Percentiles rank a stretch among this genome's conserved stretches.
Evolutionary conservation across 2,888 invertebrate genomes (phyloP).

Genomic region (Andrena chrysosceles): DNA sequence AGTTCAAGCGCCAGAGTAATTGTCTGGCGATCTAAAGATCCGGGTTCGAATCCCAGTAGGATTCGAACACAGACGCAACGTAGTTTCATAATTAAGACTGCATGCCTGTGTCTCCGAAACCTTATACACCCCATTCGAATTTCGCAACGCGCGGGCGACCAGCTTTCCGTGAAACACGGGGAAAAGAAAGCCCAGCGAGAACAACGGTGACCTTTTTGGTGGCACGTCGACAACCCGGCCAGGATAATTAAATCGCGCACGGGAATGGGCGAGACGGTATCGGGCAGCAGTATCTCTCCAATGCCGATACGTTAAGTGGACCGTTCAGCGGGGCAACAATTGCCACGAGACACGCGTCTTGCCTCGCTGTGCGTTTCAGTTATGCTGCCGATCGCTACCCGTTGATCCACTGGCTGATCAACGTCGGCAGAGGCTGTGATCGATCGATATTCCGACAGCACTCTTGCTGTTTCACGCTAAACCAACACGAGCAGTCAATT

Average conservation of each 20-base stretch:
- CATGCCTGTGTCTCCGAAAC: constrained; percentile 36
- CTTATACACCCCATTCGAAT: constrained; percentile 19
- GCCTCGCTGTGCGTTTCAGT: constrained; percentile 52
- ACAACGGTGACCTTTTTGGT: constrained; percentile 63
- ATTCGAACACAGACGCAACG: constrained; percentile 4
- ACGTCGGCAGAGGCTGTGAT: constrained; percentile 35
- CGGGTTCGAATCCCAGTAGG: constrained; percentile 10
- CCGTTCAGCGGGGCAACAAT: constrained; percentile 67
- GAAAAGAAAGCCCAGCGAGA: constrained; percentile 36
- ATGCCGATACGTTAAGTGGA: constrained; percentile 64
- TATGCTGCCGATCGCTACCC: constrained; percentile 33
- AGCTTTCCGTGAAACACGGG: constrained; percentile 42
- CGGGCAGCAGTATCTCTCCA: constrained; percentile 57
- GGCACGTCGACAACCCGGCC: constrained; percentile 53
- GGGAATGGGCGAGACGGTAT: constrained; percentile 65
- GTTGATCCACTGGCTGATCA: constrained; percentile 42
- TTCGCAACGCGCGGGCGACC: constrained; percentile 21
- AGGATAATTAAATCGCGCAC: constrained; percentile 71
- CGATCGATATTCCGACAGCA: constrained; percentile 24
- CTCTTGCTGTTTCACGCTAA: not conserved
- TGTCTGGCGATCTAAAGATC: constrained; percentile 13
- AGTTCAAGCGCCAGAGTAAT: constrained; percentile 14
- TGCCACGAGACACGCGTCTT: constrained; percentile 56
- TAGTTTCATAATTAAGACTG: constrained; percentile 28
- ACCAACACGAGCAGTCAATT: constrained; percentile 19